phyloP scores from a whole-genome alignment of 2,797 vertebrate genomes.

The Notamacropus eugenii region DNA sequence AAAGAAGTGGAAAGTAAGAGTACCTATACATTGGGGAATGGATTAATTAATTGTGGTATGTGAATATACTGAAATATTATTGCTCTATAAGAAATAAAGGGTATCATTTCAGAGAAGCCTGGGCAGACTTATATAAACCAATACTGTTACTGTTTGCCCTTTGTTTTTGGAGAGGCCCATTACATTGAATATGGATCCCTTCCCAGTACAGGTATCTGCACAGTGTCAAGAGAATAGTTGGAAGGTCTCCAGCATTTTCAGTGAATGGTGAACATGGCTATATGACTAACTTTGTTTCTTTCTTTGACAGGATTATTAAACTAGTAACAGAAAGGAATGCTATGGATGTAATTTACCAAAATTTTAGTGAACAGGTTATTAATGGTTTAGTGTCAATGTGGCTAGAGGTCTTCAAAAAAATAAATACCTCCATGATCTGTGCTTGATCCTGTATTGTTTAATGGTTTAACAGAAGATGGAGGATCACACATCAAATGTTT shows the following conservation, averaged over 20 bases:
- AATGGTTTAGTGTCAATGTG: no score
- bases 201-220: neutral
- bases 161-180: neutral
- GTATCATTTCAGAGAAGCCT: neutral
- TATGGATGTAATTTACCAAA: neutral
- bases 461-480: no score
- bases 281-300: neutral
- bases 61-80: neutral
- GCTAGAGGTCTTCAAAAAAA: no score
- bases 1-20: neutral
- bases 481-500: no score
- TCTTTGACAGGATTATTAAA: neutral
- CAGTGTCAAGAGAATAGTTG: neutral
- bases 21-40: neutral
- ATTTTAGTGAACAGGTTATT: neutral
- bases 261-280: neutral
- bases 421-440: no score
- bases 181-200: neutral
- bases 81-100: neutral
- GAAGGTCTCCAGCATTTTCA: neutral
- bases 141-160: neutral
- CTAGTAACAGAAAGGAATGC: neutral
- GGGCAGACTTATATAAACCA: neutral
- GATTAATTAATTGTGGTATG: neutral
- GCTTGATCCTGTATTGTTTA: no score